Base-by-base conservation (phyloP, 1,140 invertebrate species). In the Penaeus japonicus region DNA sequence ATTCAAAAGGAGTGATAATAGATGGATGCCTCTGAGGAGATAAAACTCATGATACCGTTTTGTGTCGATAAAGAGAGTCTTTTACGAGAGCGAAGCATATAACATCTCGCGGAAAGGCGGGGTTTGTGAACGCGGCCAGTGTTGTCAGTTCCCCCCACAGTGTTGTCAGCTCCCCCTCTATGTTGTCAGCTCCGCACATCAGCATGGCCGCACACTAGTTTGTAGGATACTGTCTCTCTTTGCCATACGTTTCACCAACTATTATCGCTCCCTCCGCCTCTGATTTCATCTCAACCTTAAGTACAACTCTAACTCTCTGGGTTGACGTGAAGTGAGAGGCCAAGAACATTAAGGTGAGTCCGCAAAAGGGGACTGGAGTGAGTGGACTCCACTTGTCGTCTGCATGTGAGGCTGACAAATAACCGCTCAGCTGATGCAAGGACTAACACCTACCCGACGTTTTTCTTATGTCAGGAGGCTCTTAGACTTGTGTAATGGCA, bases 191-290 rank as follows among this genome's bases (percentile, higher is more conserved):
- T 82, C 85, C 85, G 78, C 85, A 87, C 87, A 87, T 65, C 87
- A 89, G 87, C 87, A 89, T 89, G 87, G 87, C 87, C 87, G 87
- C 87, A 84, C 87, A 70, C 82, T 89, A 89, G 87, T 62, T 85
- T 89, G 87, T 89, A 89, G 87, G 87, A 89, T 80, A 77, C 39
- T 84, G 57, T 89, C 83, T 89, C 87, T 89, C 82, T 89, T 89
- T 89, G 87, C 87, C 83, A 89, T 89, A 89, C 87, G 87, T 88
- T 89, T 89, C 73, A 80, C 87, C 87, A 84, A 75, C 57, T 54
- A 81, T 84, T 89, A 84, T 85, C 79, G 77, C 27, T 70, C 83
- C 87, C 27, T 54, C 80, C 82, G 83, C 87, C 87, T 89, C 87
- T 89, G 87, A 84, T 89, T 89, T 89, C 87, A 89, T 78, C 77